Evolutionary conservation across 2,797 vertebrate genomes (phyloP).

Genomic region (Melanotaenia nigrans): DNA sequence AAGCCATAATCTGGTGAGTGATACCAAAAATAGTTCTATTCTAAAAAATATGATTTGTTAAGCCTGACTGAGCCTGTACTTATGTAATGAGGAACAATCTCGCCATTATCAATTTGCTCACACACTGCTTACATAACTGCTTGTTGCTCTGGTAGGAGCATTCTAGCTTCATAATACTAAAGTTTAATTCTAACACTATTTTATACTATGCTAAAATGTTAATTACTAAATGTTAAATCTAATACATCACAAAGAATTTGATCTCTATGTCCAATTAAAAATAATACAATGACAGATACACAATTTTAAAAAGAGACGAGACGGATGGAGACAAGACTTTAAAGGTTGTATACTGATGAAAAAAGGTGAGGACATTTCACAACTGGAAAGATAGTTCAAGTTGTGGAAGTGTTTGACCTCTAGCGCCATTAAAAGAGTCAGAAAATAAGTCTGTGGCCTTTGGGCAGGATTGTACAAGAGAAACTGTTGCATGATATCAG

Average conservation of each 20-base stretch:
- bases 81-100: conserved; percentile 12
- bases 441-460: too few relatives aligned
- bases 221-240: not conserved
- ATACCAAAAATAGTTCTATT: conserved; percentile 7
- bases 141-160: not conserved
- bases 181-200: not conserved
- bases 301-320: too few relatives aligned
- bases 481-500: too few relatives aligned
- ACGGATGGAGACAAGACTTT: too few relatives aligned
- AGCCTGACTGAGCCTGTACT: not conserved
- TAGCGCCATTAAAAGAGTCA: not conserved
- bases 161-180: too few relatives aligned
- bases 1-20: conserved; percentile 12
- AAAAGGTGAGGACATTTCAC: not conserved
- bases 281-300: not conserved
- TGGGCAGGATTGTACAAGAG: too few relatives aligned
- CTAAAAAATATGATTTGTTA: not conserved
- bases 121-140: not conserved
- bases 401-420: not conserved
- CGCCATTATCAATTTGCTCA: not conserved
- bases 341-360: too few relatives aligned
- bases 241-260: not conserved
- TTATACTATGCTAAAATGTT: not conserved
- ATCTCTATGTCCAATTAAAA: not conserved
- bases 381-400: not conserved